Conservation (phyloP, 1,140 invertebrate species). For the Ceratina calcarata region DNA sequence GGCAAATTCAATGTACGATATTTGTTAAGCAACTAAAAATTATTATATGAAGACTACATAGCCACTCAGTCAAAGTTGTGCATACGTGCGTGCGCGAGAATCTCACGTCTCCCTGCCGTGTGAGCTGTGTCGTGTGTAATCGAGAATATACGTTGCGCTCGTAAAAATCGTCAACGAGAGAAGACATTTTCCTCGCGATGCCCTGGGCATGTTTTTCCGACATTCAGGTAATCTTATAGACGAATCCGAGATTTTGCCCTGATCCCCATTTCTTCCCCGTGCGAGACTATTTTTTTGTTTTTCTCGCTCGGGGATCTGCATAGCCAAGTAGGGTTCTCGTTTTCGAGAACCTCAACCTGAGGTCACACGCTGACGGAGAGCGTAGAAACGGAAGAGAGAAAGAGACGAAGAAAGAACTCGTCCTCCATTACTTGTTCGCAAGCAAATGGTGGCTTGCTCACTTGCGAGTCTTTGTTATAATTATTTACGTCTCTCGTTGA, state of each 20-base stretch:
- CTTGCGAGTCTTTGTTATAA: slow-evolving; percentile 67
- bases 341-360: slow-evolving; percentile 61
- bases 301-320: slow-evolving; percentile 2
- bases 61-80: slow-evolving; percentile 28
- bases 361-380: slow-evolving; percentile 57
- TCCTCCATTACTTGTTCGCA: slow-evolving; percentile 76
- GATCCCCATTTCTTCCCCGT: background rate
- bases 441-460: slow-evolving; percentile 75
- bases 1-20: background rate
- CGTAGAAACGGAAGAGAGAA: slow-evolving; percentile 49
- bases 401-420: slow-evolving; percentile 67
- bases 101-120: slow-evolving; percentile 37
- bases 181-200: slow-evolving; percentile 63
- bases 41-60: too few relatives aligned
- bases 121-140: slow-evolving; percentile 34
- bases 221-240: slow-evolving; percentile 71
- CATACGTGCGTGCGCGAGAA: slow-evolving; percentile 19
- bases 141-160: slow-evolving; percentile 24
- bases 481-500: slow-evolving; percentile 49
- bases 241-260: background rate
- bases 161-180: slow-evolving; percentile 21
- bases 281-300: background rate
- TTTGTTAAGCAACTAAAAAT: background rate
- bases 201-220: slow-evolving; percentile 70
- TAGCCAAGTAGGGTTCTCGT: slow-evolving; percentile 39